phyloP scores from a whole-genome alignment of 2,113 vertebrate species.

The Trachemys scripta region DNA sequence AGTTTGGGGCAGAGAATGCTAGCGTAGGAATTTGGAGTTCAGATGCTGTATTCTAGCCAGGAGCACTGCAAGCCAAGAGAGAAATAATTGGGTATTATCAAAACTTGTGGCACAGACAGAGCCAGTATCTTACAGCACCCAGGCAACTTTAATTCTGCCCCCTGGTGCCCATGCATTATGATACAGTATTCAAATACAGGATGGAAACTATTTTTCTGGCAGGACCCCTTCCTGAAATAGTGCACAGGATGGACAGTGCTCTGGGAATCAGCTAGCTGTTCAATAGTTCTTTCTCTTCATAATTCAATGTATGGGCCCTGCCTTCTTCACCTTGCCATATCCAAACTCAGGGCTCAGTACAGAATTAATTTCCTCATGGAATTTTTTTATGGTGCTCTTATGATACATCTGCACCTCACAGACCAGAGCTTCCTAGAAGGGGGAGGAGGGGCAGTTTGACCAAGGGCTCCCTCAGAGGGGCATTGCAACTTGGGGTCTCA shows the following conservation, averaged over 20 bases:
- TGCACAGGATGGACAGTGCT: slow-evolving; percentile 28
- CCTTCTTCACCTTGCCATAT: background rate
- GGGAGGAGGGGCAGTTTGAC: no score
- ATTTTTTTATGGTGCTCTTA: background rate
- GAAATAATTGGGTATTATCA: background rate
- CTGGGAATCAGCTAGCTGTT: slow-evolving; percentile 10
- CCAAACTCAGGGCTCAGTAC: background rate
- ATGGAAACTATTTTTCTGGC: background rate
- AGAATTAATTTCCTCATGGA: background rate
- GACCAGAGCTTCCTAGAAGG: no score
- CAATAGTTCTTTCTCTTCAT: background rate
- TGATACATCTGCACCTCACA: background rate
- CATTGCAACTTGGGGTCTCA: no score
- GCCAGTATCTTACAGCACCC: background rate
- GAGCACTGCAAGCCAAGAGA: background rate
- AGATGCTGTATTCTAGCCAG: background rate
- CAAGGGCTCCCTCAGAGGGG: no score
- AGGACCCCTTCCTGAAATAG: slow-evolving; percentile 19
- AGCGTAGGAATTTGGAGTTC: background rate
- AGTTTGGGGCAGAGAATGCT: background rate
- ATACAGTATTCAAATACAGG: slow-evolving; percentile 17
- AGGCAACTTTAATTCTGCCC: background rate
- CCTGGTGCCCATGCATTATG: background rate
- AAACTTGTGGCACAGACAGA: background rate
- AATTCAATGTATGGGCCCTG: background rate